phyloP scores from a whole-genome alignment of 2,113 vertebrate genomes.

The Indicator maculatus region DNA sequence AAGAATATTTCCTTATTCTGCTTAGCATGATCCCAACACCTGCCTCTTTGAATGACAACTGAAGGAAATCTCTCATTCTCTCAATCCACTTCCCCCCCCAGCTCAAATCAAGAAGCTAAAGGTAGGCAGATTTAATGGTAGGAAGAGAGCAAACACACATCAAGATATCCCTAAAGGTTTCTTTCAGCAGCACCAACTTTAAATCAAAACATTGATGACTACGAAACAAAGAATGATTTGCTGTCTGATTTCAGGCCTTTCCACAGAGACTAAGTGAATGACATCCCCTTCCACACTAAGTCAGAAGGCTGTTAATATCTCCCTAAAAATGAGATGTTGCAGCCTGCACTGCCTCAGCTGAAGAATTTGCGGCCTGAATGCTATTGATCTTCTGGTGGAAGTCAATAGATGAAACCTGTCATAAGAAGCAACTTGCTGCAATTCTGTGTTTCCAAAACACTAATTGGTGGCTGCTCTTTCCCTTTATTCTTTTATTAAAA shows the following conservation, averaged over 20 bases:
- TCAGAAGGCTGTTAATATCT: conserved; percentile 5
- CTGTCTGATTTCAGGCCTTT: conserved; percentile 19
- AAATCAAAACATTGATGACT: conserved; percentile 32
- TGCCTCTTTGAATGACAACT: neutral
- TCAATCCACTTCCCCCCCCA: neutral
- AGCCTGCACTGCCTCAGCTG: conserved; percentile 3
- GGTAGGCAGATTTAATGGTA: neutral
- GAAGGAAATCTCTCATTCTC: neutral
- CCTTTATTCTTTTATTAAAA: neutral
- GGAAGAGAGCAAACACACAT: neutral
- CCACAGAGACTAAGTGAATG: neutral
- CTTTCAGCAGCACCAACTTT: neutral
- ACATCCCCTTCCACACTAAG: neutral
- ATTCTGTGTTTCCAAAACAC: neutral
- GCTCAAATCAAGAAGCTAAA: neutral
- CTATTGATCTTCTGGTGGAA: conserved; percentile 38
- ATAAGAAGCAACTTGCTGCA: neutral
- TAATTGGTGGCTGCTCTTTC: neutral
- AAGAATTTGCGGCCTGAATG: conserved; percentile 2
- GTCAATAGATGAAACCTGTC: conserved; percentile 36
- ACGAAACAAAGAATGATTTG: neutral
- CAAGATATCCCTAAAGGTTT: conserved; percentile 4
- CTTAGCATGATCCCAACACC: neutral
- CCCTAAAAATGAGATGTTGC: neutral
- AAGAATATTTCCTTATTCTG: neutral